phyloP scores from a whole-genome alignment of 2,888 invertebrate species.

The Cheilosia soror region DNA sequence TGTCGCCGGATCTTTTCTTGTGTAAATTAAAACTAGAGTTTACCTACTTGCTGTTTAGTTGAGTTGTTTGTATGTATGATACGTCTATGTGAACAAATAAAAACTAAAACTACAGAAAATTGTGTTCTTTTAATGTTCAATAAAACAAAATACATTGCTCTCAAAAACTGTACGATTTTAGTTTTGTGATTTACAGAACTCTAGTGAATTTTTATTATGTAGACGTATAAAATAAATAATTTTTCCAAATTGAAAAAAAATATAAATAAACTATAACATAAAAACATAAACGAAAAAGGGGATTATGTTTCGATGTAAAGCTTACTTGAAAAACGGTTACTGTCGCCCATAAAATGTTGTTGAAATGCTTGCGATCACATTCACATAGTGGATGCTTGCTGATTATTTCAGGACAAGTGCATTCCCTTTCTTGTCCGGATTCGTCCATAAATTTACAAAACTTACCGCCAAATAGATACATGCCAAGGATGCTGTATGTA shows the following conservation, averaged over 20 bases:
- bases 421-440: constrained; percentile 92
- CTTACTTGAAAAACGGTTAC: constrained; percentile 99
- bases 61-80: constrained; percentile 29
- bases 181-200: constrained; percentile 2
- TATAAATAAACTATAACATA: constrained; percentile 28
- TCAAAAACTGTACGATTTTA: constrained; percentile 22
- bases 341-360: constrained; percentile 98
- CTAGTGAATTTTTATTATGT: constrained; percentile 16
- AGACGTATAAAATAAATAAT: not conserved
- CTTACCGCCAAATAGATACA: constrained; percentile 99
- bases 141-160: constrained; percentile 6
- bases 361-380: constrained; percentile 99
- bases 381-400: constrained; percentile 95
- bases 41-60: constrained; percentile 56
- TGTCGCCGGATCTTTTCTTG: constrained; percentile 55
- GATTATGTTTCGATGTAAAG: constrained; percentile 68
- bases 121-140: constrained; percentile 5
- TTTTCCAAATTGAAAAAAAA: constrained; percentile 14
- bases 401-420: constrained; percentile 96
- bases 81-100: not conserved
- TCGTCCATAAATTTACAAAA: constrained; percentile 98
- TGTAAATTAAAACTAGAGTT: constrained; percentile 57
- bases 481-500: constrained; percentile 96
- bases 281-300: constrained; percentile 38
- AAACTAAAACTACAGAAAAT: not conserved